A percentile compares a stretch with the other conserved stretches of the same genome.
Evolutionary conservation across 1,140 invertebrate species (phyloP).

Genomic region (Drosophila saltans): DNA sequence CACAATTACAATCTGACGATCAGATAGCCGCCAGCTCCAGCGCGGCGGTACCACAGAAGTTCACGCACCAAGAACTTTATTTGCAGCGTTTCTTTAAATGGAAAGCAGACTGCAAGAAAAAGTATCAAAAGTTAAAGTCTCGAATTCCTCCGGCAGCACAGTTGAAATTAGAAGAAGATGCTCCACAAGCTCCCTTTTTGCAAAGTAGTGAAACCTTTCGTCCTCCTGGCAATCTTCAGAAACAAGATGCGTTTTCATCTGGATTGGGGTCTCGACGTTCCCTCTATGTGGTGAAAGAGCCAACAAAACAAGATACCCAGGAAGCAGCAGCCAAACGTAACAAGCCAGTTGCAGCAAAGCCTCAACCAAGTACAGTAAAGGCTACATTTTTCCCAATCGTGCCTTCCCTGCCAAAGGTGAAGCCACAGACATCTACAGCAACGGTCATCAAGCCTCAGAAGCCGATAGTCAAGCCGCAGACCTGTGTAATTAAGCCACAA

Average conservation of each 20-base stretch:
- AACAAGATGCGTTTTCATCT: neutral
- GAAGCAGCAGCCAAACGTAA: neutral
- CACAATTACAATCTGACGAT: neutral
- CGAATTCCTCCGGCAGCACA: neutral
- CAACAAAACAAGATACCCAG: neutral
- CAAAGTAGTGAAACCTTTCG: neutral
- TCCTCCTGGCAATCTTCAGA: neutral
- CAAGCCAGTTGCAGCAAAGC: neutral
- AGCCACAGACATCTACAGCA: neutral
- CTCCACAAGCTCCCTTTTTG: neutral
- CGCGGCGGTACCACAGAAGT: neutral
- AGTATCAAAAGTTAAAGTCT: neutral
- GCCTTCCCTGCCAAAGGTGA: neutral
- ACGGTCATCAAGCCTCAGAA: neutral
- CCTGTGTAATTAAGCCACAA: no score
- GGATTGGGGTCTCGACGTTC: neutral
- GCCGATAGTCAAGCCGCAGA: neutral
- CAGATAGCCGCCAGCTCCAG: neutral
- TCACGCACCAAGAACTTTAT: slow-evolving; percentile 26
- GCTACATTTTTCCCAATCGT: neutral
- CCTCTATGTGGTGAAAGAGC: neutral
- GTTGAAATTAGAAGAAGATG: neutral
- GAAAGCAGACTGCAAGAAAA: slow-evolving; percentile 28
- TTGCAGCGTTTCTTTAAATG: slow-evolving; percentile 46
- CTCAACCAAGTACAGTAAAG: neutral